Evolutionary conservation across 1,140 invertebrate genomes (phyloP).

Genomic region (Nasonia vitripennis): DNA sequence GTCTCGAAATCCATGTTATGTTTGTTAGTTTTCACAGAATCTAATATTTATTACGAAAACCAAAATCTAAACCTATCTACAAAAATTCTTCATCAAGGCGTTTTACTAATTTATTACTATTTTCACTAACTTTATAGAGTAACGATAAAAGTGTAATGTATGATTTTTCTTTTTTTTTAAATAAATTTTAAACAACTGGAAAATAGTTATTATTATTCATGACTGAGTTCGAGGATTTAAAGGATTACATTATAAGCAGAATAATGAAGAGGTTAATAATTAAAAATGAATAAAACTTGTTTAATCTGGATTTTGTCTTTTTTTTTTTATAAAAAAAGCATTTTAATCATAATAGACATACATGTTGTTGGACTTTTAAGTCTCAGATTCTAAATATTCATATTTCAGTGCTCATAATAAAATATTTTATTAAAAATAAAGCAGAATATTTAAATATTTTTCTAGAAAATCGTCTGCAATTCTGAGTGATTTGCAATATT

Average conservation of each 20-base stretch:
- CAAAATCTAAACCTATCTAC: conserved; percentile 55
- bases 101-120: conserved; percentile 62
- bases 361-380: background rate
- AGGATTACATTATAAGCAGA: background rate
- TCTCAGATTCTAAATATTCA: conserved; percentile 32
- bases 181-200: conserved; percentile 31
- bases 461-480: background rate
- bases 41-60: conserved; percentile 63
- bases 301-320: background rate
- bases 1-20: conserved; percentile 54
- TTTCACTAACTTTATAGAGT: conserved; percentile 52
- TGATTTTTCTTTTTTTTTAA: conserved; percentile 14
- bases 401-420: background rate
- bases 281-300: too few species aligned
- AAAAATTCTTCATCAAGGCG: conserved; percentile 1
- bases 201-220: conserved; percentile 23
- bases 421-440: conserved; percentile 35
- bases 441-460: background rate
- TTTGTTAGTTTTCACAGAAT: conserved; percentile 64
- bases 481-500: conserved; percentile 6
- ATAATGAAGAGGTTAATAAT: background rate
- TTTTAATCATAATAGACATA: conserved; percentile 6
- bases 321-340: conserved; percentile 16
- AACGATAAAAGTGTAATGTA: conserved; percentile 17
- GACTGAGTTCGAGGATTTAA: conserved; percentile 4